phyloP scores from a whole-genome alignment of 1,140 invertebrate species.

The Acromyrmex charruanus region DNA sequence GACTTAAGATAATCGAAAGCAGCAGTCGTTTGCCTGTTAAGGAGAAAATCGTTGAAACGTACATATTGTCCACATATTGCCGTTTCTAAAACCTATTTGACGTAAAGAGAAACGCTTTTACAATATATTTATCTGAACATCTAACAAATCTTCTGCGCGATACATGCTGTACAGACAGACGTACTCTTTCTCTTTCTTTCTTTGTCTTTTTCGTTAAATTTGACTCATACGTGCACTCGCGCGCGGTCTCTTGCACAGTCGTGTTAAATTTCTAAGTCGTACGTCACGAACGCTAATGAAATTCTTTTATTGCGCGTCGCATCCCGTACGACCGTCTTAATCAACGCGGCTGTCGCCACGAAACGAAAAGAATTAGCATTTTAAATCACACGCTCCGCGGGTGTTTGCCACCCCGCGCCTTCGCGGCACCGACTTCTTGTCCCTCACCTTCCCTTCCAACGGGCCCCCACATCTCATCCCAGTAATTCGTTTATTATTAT shows the following conservation, averaged over 20 bases:
- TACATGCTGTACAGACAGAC: neutral
- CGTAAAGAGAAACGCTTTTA: conserved; percentile 34
- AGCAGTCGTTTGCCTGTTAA: neutral
- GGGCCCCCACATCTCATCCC: conserved; percentile 31
- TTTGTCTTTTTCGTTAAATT: neutral
- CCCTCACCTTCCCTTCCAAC: neutral
- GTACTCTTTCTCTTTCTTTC: neutral
- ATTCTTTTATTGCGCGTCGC: conserved; percentile 69
- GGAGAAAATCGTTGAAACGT: neutral
- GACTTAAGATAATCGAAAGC: conserved; percentile 12
- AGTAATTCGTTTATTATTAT: conserved; percentile 78
- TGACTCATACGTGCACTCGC: neutral
- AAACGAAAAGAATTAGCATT: conserved; percentile 80
- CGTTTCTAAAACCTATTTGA: conserved; percentile 8
- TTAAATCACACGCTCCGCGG: conserved; percentile 79
- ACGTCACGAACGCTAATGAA: conserved; percentile 77
- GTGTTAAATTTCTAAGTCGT: conserved; percentile 70
- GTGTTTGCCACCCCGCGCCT: conserved; percentile 57
- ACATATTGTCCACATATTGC: neutral
- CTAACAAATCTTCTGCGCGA: conserved; percentile 35
- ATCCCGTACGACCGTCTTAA: conserved; percentile 75
- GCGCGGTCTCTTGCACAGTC: neutral
- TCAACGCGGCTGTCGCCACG: conserved; percentile 76
- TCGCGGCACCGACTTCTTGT: neutral
- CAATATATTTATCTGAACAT: neutral